These are phyloP conservation scores for Sinodicranocentrus sp. DNA, from an alignment of 2,888 invertebrate species.

Conservation along the genomic window DNA sequence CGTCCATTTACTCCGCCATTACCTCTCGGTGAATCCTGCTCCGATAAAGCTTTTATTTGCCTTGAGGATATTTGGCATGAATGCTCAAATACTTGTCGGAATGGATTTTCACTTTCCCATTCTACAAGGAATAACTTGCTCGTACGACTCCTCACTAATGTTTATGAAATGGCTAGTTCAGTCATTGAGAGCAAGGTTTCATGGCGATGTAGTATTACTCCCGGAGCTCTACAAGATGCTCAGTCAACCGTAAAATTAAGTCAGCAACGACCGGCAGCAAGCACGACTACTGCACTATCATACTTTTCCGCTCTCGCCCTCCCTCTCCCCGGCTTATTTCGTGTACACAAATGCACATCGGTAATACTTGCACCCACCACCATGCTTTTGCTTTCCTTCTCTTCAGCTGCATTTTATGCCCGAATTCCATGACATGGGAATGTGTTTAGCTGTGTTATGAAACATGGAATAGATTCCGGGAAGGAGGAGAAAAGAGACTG, in stretches of 20 bases:
- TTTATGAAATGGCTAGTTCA: conserved; percentile 60
- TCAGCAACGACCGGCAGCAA: conserved; percentile 46
- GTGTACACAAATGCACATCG: neutral
- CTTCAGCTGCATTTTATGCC: neutral
- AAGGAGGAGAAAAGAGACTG: too few relatives aligned
- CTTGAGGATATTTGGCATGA: conserved; percentile 66
- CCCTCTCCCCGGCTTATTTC: neutral
- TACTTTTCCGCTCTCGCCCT: conserved; percentile 2
- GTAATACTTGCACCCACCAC: neutral
- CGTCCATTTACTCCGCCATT: conserved; percentile 63
- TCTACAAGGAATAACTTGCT: conserved; percentile 48
- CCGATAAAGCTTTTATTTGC: conserved; percentile 60
- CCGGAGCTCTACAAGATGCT: conserved; percentile 62
- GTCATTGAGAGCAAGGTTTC: conserved; percentile 54
- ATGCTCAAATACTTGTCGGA: conserved; percentile 64
- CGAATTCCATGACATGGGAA: neutral
- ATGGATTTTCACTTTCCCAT: conserved; percentile 58
- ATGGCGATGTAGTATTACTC: conserved; percentile 50
- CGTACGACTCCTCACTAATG: conserved; percentile 19
- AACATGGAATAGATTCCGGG: too few relatives aligned
- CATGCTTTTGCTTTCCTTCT: neutral
- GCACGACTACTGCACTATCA: conserved; percentile 4
- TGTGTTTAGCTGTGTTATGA: neutral
- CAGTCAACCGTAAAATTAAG: conserved; percentile 64
- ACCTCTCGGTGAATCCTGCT: conserved; percentile 48